Conservation (phyloP, 30 jellyfish, hydroid and myxozoan species). For the Hydractinia echinata region DNA sequence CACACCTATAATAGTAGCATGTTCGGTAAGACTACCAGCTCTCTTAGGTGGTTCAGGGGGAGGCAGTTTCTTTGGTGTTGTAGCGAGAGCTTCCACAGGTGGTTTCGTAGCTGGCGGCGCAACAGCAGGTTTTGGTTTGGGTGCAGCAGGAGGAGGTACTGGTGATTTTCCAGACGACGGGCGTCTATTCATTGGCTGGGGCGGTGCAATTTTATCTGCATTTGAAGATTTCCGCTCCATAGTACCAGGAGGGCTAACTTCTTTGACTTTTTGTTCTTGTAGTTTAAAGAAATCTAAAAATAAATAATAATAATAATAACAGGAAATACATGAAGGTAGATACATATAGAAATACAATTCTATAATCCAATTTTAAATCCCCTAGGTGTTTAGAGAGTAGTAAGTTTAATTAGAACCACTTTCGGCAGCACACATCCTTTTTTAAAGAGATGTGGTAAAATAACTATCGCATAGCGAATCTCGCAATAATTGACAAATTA, state of each 20-base stretch:
- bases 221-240: constrained; percentile 33
- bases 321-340: not conserved
- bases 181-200: constrained; percentile 54
- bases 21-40: constrained; percentile 43
- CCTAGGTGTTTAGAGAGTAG: too few species aligned
- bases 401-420: too few species aligned
- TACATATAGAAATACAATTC: not conserved
- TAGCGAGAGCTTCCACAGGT: constrained; percentile 22
- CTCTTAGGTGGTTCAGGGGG: constrained; percentile 94
- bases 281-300: constrained; percentile 69
- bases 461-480: too few species aligned
- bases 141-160: not conserved
- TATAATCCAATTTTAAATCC: too few species aligned
- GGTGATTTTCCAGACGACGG: constrained; percentile 9
- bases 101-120: constrained; percentile 5
- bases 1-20: not conserved
- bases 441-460: too few species aligned
- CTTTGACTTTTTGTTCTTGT: constrained; percentile 30
- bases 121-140: too few species aligned
- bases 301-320: too few species aligned
- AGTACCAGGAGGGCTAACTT: constrained; percentile 19
- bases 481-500: too few species aligned
- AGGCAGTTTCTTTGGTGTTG: constrained; percentile 50
- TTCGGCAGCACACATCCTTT: too few species aligned
- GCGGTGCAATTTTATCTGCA: constrained; percentile 46